Evolutionary conservation across 53 echinoderm and acorn worm genomes (phyloP), one percentile per base, ranked within the genome.

Genomic region (Pentamera pediparva): DNA sequence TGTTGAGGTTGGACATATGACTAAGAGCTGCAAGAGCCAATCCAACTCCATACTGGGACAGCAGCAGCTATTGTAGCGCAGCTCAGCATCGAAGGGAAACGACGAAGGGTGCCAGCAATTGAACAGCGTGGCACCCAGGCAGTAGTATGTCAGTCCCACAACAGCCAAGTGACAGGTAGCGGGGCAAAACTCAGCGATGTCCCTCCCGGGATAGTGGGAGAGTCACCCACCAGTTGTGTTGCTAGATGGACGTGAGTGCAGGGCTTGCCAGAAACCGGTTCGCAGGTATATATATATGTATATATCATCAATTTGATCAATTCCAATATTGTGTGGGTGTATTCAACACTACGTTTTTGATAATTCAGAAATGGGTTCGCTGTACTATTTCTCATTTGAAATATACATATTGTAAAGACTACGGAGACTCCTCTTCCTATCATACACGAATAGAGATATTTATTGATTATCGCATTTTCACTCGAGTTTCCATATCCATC

Each of bases 251-350:
- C 29, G 37, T 13, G 0, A 28, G 7, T 70, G 72, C 25, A 32
- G 21, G 37, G 60, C 61, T 72, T 86, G 30, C 12, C 78, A 31
- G 87, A 82, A 21, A 86, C 87, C 32, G 87, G 87, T n/a, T 86
- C 87, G 9, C 85, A 85, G 33, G 80, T 85, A n/a, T n/a, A n/a
- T n/a, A n/a, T n/a, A n/a, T n/a, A n/a, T n/a, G n/a, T n/a, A n/a
- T n/a, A n/a, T n/a, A n/a, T n/a, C n/a, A n/a, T n/a, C n/a, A n/a
- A n/a, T n/a, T n/a, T n/a, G n/a, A n/a, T n/a, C n/a, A n/a, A n/a
- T n/a, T n/a, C n/a, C n/a, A n/a, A n/a, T n/a, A n/a, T n/a, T n/a
- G n/a, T n/a, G n/a, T n/a, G n/a, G n/a, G n/a, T n/a, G n/a, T n/a
- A n/a, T n/a, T n/a, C n/a, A n/a, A n/a, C n/a, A n/a, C n/a, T n/a